Percentiles rank a stretch among this genome's conserved stretches.
These are phyloP conservation scores for Morpho deidamia DNA, from an alignment of 2,888 invertebrate species.

Conservation along the genomic window DNA sequence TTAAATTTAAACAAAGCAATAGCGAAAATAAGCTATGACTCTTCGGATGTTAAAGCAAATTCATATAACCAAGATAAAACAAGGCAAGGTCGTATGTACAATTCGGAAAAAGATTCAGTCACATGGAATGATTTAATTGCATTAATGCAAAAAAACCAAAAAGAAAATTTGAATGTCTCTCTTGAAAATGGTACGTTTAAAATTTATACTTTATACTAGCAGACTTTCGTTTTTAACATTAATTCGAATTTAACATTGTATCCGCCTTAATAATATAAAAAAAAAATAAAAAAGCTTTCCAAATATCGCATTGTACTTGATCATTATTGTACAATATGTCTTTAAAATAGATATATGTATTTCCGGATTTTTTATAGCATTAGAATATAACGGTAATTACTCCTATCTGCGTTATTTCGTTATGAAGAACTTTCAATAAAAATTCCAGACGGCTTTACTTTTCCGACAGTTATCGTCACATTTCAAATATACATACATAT, in stretches of 20 bases:
- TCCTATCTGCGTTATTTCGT: too few species aligned
- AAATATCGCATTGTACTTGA: background rate
- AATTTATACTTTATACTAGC: too few species aligned
- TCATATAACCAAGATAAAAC: constrained; percentile 51
- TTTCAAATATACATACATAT: too few species aligned
- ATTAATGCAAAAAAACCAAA: constrained; percentile 49
- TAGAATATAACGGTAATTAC: too few species aligned
- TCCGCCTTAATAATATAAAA: background rate
- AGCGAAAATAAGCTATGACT: constrained; percentile 57
- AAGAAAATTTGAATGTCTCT: constrained; percentile 24
- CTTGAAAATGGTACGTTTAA: constrained; percentile 35
- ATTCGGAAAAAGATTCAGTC: constrained; percentile 39
- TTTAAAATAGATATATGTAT: too few species aligned
- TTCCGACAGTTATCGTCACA: too few species aligned
- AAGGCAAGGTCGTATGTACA: constrained; percentile 54
- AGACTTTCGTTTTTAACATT: too few species aligned
- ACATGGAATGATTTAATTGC: constrained; percentile 61
- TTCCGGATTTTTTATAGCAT: too few species aligned
- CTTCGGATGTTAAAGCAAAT: constrained; percentile 11
- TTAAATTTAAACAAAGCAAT: constrained; percentile 50
- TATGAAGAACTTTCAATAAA: too few species aligned
- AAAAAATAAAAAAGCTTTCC: background rate
- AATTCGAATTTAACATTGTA: too few species aligned
- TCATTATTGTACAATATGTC: background rate
- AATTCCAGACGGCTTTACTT: too few species aligned